phyloP scores from a whole-genome alignment of 2,113 vertebrate genomes.

The Scolopax mira region DNA sequence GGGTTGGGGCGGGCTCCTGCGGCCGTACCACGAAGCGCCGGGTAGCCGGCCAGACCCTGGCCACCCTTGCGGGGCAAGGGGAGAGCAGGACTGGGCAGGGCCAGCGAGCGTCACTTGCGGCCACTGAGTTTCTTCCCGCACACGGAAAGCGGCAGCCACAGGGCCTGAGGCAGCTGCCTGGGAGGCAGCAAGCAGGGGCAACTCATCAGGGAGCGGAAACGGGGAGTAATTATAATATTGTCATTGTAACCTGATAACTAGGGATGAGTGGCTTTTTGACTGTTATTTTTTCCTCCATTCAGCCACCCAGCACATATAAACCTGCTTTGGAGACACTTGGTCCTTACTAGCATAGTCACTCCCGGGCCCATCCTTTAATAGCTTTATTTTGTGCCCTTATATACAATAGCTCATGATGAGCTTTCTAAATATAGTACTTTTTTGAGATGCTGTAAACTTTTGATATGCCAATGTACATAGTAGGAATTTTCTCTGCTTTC shows the following conservation, averaged over 20 bases:
- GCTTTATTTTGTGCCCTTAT: rapidly evolving
- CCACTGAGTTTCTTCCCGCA: rapidly evolving
- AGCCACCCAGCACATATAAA: background rate
- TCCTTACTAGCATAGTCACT: no score
- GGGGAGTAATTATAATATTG: background rate
- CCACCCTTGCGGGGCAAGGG: background rate
- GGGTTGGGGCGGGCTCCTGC: rapidly evolving
- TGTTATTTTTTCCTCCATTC: rapidly evolving
- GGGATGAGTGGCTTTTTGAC: background rate
- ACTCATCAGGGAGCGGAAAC: no score
- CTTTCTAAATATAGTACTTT: background rate
- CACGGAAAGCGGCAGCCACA: rapidly evolving
- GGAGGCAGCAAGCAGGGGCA: background rate
- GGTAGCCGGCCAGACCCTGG: background rate
- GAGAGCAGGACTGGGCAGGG: rapidly evolving
- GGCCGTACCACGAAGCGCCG: no score
- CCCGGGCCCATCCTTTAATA: rapidly evolving
- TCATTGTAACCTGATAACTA: no score
- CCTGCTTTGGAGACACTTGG: background rate
- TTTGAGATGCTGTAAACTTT: background rate
- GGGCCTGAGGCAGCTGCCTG: background rate
- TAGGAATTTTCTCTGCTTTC: background rate
- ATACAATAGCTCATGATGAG: rapidly evolving
- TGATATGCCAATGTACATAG: rapidly evolving
- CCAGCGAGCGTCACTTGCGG: rapidly evolving